Conservation (phyloP, 2,113 vertebrate genomes). For the Gnathonemus longibarbis region DNA sequence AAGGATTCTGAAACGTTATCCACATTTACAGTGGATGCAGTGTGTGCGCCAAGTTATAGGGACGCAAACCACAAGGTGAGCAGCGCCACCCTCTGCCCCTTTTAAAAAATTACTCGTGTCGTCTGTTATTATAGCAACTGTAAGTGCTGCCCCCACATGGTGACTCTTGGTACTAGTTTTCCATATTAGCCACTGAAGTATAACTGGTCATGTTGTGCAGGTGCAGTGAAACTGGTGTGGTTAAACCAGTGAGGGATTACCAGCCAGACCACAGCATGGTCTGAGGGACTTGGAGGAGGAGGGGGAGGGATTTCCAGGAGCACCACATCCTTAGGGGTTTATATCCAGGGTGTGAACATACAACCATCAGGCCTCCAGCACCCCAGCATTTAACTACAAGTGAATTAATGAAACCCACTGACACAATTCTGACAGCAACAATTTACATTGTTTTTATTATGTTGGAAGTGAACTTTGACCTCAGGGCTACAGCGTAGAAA, state of each 20-base stretch:
- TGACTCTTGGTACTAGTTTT: background rate
- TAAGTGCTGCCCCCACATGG: background rate
- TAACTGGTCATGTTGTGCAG: background rate
- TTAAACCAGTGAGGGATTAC: background rate
- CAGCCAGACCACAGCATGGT: background rate
- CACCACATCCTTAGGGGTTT: background rate
- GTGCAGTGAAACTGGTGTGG: background rate
- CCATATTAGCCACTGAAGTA: background rate
- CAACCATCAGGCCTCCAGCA: background rate
- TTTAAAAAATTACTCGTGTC: background rate
- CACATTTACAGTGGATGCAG: background rate
- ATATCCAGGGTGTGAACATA: background rate
- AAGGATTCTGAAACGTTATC: background rate
- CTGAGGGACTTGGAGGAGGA: background rate
- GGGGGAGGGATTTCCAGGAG: background rate
- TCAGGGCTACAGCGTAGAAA: background rate
- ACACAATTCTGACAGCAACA: background rate
- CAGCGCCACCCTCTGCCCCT: background rate
- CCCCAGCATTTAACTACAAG: background rate
- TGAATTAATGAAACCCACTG: constrained; percentile 1
- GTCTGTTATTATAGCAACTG: background rate
- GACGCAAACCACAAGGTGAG: background rate
- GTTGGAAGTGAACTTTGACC: background rate
- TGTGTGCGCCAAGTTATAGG: background rate
- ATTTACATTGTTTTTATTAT: background rate